A percentile compares a stretch with the other conserved stretches of the same genome.
These are phyloP conservation scores for Drosophila kambysellisi DNA, from an alignment of 2,888 invertebrate species.

Conservation along the genomic window DNA sequence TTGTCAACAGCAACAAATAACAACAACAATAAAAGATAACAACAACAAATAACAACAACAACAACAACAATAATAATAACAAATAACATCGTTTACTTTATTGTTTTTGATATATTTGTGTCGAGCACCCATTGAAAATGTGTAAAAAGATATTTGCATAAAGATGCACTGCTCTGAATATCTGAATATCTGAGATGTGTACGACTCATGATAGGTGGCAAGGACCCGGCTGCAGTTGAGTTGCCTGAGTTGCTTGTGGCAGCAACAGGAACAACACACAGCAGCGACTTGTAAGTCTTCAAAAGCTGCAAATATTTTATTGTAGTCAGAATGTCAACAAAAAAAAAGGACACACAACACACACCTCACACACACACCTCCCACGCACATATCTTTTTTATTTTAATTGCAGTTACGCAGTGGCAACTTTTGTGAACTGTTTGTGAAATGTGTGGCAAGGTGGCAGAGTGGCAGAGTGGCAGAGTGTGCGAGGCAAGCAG, in stretches of 20 bases:
- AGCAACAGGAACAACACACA: slow-evolving; percentile 2
- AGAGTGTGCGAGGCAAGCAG: not conserved
- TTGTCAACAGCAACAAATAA: slow-evolving; percentile 31
- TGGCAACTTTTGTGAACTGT: not conserved
- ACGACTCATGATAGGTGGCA: not conserved
- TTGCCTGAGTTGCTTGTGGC: slow-evolving; percentile 25
- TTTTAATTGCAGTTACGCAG: not conserved
- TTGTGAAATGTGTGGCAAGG: too few relatives aligned
- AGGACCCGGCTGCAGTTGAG: not conserved
- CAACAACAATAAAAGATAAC: slow-evolving; percentile 26
- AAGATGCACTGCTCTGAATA: not conserved
- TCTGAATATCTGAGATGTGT: not conserved
- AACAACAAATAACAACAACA: slow-evolving; percentile 21
- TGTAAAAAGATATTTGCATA: not conserved
- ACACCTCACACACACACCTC: not conserved
- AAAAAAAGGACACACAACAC: slow-evolving; percentile 8
- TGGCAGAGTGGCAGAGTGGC: too few relatives aligned
- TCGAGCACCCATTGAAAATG: not conserved
- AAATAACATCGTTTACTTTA: slow-evolving; percentile 6
- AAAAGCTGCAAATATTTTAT: slow-evolving; percentile 51
- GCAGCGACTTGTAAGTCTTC: slow-evolving; percentile 9
- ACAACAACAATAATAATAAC: slow-evolving; percentile 5
- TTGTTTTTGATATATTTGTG: not conserved
- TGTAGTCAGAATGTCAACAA: slow-evolving; percentile 40
- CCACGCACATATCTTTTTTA: not conserved